phyloP scores from a whole-genome alignment of 2,888 invertebrate species.

The Cerastoderma edule region DNA sequence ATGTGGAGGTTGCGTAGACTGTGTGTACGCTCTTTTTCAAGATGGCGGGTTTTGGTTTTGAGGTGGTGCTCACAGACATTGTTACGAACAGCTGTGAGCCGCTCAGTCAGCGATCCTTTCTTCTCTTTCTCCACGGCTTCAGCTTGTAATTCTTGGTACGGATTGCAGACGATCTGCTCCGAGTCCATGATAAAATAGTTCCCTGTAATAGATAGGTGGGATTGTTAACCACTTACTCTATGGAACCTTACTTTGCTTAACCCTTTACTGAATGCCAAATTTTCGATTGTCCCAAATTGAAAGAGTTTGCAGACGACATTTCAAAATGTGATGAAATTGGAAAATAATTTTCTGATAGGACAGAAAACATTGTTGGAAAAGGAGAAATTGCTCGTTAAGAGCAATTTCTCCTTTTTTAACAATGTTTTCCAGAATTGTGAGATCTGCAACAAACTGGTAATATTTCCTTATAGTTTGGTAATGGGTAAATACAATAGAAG shows the following conservation, averaged over 20 bases:
- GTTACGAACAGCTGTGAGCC: constrained; percentile 78
- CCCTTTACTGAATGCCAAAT: too few species aligned
- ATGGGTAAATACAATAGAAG: too few species aligned
- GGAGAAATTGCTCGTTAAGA: constrained; percentile 9
- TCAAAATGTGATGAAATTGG: too few species aligned
- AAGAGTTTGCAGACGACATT: too few species aligned
- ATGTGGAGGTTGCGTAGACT: constrained; percentile 70
- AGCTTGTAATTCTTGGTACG: constrained; percentile 72
- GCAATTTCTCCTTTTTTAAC: too few species aligned
- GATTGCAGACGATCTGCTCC: constrained; percentile 76
- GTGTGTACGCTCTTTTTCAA: constrained; percentile 68
- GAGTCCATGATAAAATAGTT: constrained; percentile 81
- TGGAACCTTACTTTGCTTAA: too few species aligned
- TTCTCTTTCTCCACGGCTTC: constrained; percentile 69
- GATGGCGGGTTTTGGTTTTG: constrained; percentile 54
- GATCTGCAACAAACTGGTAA: too few species aligned
- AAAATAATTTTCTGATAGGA: neutral
- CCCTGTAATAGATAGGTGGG: constrained; percentile 70
- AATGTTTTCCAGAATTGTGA: too few species aligned
- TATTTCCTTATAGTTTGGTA: too few species aligned
- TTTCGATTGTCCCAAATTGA: too few species aligned
- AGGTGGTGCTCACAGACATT: constrained; percentile 78
- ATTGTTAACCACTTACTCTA: too few species aligned
- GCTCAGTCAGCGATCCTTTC: constrained; percentile 72
- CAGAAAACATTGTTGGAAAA: neutral